Evolutionary conservation across 2,888 invertebrate species (phyloP).

Genomic region (Dynastes hyllus): DNA sequence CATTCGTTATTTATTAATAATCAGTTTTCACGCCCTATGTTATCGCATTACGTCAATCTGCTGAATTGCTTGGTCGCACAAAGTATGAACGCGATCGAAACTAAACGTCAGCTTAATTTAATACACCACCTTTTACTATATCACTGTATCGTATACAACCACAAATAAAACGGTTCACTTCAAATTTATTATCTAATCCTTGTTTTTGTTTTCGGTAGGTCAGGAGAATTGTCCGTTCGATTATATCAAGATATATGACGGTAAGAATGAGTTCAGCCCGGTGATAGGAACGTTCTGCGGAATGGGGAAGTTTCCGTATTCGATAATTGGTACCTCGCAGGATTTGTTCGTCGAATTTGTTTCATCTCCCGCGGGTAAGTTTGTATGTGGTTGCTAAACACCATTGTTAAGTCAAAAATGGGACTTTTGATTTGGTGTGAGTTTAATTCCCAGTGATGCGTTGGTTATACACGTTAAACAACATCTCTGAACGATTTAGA

Average conservation of each 20-base stretch:
- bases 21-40: not conserved
- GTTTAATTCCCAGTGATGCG: too few relatives aligned
- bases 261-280: constrained; percentile 89
- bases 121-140: not conserved
- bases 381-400: too few relatives aligned
- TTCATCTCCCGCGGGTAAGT: constrained; percentile 86
- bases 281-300: constrained; percentile 94
- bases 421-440: not conserved
- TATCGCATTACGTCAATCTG: too few relatives aligned
- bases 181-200: not conserved
- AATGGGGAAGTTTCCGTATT: constrained; percentile 94
- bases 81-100: too few relatives aligned
- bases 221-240: constrained; percentile 92
- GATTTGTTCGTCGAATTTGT: constrained; percentile 92
- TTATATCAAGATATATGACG: constrained; percentile 92
- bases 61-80: too few relatives aligned
- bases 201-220: constrained; percentile 69
- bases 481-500: not conserved
- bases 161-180: not conserved
- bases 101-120: constrained; percentile 10
- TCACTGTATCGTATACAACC: not conserved
- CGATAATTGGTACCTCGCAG: constrained; percentile 93
- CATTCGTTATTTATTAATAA: constrained; percentile 5
- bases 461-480: too few relatives aligned
- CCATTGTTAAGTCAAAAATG: too few relatives aligned